Evolutionary conservation across 2,888 invertebrate species (phyloP).

Genomic region (Phengaris arion): DNA sequence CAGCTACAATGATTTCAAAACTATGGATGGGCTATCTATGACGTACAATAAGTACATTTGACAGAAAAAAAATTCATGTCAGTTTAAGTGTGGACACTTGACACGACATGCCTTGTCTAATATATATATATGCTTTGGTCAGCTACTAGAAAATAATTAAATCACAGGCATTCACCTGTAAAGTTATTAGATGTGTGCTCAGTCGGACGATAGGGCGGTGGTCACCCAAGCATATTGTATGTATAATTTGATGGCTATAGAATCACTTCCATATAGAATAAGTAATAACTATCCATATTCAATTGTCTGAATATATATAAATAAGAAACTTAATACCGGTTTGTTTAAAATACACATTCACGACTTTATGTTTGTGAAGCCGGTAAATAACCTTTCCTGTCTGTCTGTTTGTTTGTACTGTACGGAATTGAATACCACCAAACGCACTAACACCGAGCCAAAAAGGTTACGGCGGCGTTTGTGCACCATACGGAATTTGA

Average conservation of each 20-base stretch:
- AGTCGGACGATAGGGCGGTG: constrained; percentile 14
- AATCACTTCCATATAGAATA: background rate
- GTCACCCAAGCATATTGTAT: constrained; percentile 18
- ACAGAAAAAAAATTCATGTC: too few relatives aligned
- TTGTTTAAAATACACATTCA: background rate
- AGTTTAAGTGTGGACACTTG: too few relatives aligned
- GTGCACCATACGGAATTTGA: too few relatives aligned
- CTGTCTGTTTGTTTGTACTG: background rate
- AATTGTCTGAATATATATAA: background rate
- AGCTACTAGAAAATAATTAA: background rate
- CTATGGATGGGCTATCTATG: too few relatives aligned
- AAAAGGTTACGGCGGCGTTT: background rate
- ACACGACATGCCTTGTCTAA: too few relatives aligned
- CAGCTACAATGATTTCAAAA: background rate
- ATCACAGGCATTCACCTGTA: constrained; percentile 15
- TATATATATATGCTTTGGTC: background rate
- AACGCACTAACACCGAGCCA: background rate
- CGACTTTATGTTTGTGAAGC: background rate
- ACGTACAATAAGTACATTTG: too few relatives aligned
- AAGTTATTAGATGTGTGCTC: constrained; percentile 21
- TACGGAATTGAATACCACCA: background rate
- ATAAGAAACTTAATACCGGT: background rate
- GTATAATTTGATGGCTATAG: constrained; percentile 6
- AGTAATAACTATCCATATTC: background rate
- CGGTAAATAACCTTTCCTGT: background rate